These are phyloP conservation scores for Myotis findleyi DNA, from an alignment of 2,797 vertebrate species.

Conservation along the genomic window DNA sequence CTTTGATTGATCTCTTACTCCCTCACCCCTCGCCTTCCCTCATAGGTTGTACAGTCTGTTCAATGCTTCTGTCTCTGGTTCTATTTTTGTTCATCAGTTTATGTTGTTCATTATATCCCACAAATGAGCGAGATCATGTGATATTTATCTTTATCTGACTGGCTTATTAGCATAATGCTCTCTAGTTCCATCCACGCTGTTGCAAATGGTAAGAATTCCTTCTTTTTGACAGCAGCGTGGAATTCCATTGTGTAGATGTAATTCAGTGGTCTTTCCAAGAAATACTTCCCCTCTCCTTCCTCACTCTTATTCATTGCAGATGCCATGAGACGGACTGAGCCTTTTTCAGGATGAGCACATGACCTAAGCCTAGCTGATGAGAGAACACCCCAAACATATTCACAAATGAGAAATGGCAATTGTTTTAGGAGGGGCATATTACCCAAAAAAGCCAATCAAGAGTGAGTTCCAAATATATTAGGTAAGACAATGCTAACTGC, in stretches of 20 bases:
- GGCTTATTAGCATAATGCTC: too few species aligned
- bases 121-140: too few species aligned
- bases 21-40: too few species aligned
- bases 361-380: not conserved
- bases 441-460: not conserved
- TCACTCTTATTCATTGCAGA: not conserved
- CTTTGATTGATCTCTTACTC: too few species aligned
- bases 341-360: not conserved
- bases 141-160: too few species aligned
- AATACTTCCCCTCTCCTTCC: not conserved
- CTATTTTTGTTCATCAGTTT: too few species aligned
- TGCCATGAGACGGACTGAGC: not conserved
- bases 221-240: too few species aligned
- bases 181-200: too few species aligned
- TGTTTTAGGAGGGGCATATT: not conserved
- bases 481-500: not conserved
- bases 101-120: too few species aligned
- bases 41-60: too few species aligned
- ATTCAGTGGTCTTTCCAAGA: not conserved
- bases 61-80: too few species aligned
- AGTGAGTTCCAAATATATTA: not conserved
- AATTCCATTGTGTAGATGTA: not conserved
- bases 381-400: not conserved
- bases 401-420: not conserved
- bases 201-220: too few species aligned